These are phyloP conservation scores for Heliothis subflexa DNA, from an alignment of 1,140 invertebrate species.

Conservation along the genomic window DNA sequence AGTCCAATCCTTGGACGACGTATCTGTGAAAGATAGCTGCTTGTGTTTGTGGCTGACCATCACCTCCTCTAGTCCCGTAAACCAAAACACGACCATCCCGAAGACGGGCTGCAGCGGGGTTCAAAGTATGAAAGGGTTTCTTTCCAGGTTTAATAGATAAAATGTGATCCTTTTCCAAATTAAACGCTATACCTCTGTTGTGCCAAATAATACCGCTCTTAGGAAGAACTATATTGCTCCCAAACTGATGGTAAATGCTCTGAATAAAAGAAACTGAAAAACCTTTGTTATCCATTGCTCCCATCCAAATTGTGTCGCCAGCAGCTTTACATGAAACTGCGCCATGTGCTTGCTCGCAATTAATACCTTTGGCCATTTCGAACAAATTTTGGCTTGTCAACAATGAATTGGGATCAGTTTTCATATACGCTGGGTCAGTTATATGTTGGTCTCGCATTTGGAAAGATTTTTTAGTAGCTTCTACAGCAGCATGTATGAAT, in stretches of 20 bases:
- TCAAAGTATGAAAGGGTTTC: conserved; percentile 78
- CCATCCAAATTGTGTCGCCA: conserved; percentile 80
- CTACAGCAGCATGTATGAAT: conserved; percentile 77
- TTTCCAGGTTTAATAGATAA: conserved; percentile 72
- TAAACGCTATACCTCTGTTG: conserved; percentile 74
- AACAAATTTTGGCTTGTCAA: conserved; percentile 61
- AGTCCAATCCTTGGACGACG: conserved; percentile 68
- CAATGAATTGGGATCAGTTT: conserved; percentile 66
- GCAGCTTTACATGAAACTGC: conserved; percentile 63
- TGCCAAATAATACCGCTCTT: conserved; percentile 78
- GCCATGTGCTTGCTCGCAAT: conserved; percentile 57
- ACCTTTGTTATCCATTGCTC: conserved; percentile 77
- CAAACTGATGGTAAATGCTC: conserved; percentile 73
- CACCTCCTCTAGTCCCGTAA: conserved; percentile 78
- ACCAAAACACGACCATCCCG: conserved; percentile 74
- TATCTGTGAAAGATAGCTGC: conserved; percentile 79
- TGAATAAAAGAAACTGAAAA: conserved; percentile 82
- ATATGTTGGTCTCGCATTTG: conserved; percentile 73
- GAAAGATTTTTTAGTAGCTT: conserved; percentile 80
- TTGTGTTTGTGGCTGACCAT: conserved; percentile 80
- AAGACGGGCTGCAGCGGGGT: conserved; percentile 72
- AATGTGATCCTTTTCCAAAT: conserved; percentile 65
- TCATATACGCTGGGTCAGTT: conserved; percentile 76
- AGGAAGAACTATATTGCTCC: conserved; percentile 74
- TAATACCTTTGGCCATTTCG: conserved; percentile 70